Percentiles rank a stretch among this genome's conserved stretches.
These are phyloP conservation scores for Antechinus stuartii DNA, from an alignment of 2,113 vertebrate species.

Conservation along the genomic window DNA sequence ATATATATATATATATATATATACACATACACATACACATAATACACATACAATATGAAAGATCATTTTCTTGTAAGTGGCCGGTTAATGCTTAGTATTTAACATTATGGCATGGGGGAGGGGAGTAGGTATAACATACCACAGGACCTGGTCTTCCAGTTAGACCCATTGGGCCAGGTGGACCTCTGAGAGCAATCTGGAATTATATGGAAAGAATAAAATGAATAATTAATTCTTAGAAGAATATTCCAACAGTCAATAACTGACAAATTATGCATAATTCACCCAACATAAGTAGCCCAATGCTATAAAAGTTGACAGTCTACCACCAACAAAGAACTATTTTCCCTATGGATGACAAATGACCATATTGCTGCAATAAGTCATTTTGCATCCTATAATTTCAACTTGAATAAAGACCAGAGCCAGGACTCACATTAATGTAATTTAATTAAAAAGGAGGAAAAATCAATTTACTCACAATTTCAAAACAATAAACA, in stretches of 20 bases:
- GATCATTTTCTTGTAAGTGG: neutral
- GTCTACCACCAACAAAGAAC: neutral
- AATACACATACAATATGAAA: too few relatives aligned
- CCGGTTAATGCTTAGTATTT: neutral
- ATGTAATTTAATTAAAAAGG: conserved; percentile 1
- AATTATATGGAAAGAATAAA: conserved; percentile 62
- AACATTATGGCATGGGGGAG: neutral
- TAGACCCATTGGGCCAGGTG: conserved; percentile 97
- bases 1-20: too few relatives aligned
- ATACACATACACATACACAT: too few relatives aligned
- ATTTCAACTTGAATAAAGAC: neutral
- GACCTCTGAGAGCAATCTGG: conserved; percentile 97
- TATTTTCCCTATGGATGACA: conserved; percentile 4
- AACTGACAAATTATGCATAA: neutral
- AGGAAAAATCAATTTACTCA: conserved; percentile 13
- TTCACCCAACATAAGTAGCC: neutral
- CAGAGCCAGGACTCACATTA: neutral
- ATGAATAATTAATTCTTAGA: neutral
- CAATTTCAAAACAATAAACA: conserved; percentile 27
- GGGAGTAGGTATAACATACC: conserved; percentile 87
- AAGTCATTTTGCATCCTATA: neutral
- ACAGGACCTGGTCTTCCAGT: conserved; percentile 98
- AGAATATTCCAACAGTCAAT: neutral
- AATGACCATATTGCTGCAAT: neutral
- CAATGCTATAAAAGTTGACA: neutral